Evolutionary conservation across 2,797 vertebrate species (phyloP), one percentile per base, ranked within the genome.

Genomic region (Oreochromis mossambicus): DNA sequence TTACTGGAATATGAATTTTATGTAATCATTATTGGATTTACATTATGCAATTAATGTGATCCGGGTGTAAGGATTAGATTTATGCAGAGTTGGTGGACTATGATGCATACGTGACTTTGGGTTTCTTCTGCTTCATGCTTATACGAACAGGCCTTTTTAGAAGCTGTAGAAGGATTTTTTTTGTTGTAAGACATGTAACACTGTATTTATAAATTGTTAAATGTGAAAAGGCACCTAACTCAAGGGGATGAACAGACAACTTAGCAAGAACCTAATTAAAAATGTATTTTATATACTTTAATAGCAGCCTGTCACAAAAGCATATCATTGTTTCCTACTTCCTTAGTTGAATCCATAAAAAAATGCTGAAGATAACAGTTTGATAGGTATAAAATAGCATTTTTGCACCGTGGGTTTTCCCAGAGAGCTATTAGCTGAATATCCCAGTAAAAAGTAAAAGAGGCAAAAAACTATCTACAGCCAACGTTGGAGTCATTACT

Each of bases 41-140:
- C 32, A 76, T 54, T 54, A 54, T 2, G 2, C 29, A 43, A 80
- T 80, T 51, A 82, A 82, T 75, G 8, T 70, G 58, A 73, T 55
- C 73, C 5, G 15, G 34, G 38, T 3, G 5, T 19, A 75, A 75
- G 79, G 87, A 68, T 82, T 48, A 83, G 88, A 79, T 82, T 73
- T 29, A 78, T 85, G 77, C 58, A 32, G 10, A 77, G 46, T 61
- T 68, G 80, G 80, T 81, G 54, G 86, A 78, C 43, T 66, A 29
- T 83, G 32, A 84, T 83, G 26, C 32, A 26, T 87, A 7, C 6
- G 6, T 83, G 80, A 88, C 77, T 82, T 85, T 80, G 78, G 51
- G 4, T 68, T 43, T 24, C n/a, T 19, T 83, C 19, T 73, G 17
- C 36, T 50, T 19, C 24, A 26, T 61, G 61, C 50, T 66, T 24